Percentiles rank a stretch among this genome's conserved stretches.
Evolutionary conservation across 2,888 invertebrate species (phyloP).

Genomic region (Mesorhabditis belari): DNA sequence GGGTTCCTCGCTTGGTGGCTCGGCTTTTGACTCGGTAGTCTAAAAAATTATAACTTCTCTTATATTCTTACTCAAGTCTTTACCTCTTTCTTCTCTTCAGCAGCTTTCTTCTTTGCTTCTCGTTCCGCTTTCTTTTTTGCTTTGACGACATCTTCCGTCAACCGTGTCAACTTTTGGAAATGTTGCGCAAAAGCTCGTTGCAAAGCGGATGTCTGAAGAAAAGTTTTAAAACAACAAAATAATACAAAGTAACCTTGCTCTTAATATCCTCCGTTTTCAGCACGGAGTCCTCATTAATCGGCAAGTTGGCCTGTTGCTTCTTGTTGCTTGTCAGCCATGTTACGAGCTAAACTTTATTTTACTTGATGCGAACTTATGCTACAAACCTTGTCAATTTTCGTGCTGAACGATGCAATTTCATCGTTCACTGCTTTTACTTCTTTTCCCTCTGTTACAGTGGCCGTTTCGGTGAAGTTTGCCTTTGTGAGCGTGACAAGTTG

Average conservation of each 20-base stretch:
- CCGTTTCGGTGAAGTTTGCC: constrained; percentile 71
- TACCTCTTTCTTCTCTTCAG: too few relatives aligned
- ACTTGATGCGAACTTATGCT: not conserved
- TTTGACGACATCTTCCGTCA: not conserved
- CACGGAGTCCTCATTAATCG: constrained; percentile 67
- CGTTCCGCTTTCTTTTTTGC: not conserved
- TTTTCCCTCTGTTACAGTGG: constrained; percentile 67
- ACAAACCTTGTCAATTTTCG: constrained; percentile 60
- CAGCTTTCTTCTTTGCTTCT: not conserved
- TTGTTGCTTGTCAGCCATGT: constrained; percentile 59
- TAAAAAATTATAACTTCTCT: too few relatives aligned
- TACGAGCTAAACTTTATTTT: constrained; percentile 50
- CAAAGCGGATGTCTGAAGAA: not conserved
- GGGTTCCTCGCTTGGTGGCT: too few relatives aligned
- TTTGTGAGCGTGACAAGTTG: constrained; percentile 72
- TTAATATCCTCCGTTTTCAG: constrained; percentile 75
- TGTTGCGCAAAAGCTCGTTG: not conserved
- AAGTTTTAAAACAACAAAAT: not conserved
- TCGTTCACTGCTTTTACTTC: constrained; percentile 71
- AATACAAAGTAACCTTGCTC: constrained; percentile 59
- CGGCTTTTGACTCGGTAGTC: too few relatives aligned
- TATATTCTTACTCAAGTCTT: too few relatives aligned
- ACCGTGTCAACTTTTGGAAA: not conserved
- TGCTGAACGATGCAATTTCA: constrained; percentile 65
- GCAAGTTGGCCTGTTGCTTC: constrained; percentile 56